Evolutionary conservation across 2,888 invertebrate species (phyloP).

Genomic region (Lingula anatina): DNA sequence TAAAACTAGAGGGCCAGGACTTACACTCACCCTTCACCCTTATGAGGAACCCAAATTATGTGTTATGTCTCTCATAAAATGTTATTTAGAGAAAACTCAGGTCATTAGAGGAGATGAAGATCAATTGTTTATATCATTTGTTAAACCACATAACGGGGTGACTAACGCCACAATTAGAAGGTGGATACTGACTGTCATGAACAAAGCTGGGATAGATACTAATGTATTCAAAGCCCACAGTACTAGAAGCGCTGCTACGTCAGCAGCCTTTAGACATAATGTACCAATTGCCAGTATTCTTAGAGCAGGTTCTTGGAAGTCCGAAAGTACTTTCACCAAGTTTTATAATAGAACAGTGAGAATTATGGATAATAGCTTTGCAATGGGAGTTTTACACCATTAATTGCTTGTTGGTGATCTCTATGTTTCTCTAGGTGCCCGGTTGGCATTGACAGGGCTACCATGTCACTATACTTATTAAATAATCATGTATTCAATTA

Average conservation of each 20-base stretch:
- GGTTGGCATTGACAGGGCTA: too few relatives aligned
- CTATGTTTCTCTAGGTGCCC: too few relatives aligned
- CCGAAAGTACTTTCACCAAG: too few relatives aligned
- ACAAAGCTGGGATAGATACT: background rate
- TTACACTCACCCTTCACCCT: conserved; percentile 10
- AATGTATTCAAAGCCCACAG: background rate
- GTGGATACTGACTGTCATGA: background rate
- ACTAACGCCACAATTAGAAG: background rate
- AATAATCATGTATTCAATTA: too few relatives aligned
- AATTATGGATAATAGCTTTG: too few relatives aligned
- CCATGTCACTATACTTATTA: too few relatives aligned
- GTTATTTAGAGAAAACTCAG: background rate
- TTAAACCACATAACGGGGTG: background rate
- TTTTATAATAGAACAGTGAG: too few relatives aligned
- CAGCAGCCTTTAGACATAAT: too few relatives aligned
- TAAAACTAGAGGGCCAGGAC: conserved; percentile 12
- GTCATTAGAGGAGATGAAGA: background rate
- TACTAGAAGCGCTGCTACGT: background rate
- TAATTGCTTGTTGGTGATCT: too few relatives aligned
- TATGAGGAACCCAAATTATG: background rate
- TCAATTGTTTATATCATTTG: background rate
- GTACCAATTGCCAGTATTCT: too few relatives aligned
- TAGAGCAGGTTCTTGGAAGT: too few relatives aligned
- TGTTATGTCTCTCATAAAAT: conserved; percentile 1
- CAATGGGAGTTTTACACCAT: too few relatives aligned